phyloP scores from a whole-genome alignment of 2,797 vertebrate genomes.

The Ataeniobius toweri region DNA sequence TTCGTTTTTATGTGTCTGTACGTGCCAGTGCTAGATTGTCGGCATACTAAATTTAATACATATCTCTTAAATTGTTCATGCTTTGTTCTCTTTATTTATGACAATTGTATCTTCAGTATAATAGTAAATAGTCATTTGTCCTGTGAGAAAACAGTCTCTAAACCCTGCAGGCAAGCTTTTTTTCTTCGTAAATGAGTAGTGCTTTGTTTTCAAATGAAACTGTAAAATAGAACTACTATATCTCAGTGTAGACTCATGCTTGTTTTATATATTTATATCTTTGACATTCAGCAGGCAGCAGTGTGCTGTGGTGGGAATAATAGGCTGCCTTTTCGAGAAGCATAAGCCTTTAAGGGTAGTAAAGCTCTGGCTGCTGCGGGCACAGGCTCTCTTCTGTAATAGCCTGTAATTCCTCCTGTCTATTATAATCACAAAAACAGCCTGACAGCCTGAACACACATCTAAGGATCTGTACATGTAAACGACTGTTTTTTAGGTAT shows the following conservation, averaged over 20 bases:
- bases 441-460: slow-evolving; percentile 49
- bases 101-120: slow-evolving; percentile 6
- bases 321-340: slow-evolving; percentile 57
- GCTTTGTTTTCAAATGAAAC: slow-evolving; percentile 44
- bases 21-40: background rate
- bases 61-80: slow-evolving; percentile 1
- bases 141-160: slow-evolving; percentile 8
- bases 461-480: slow-evolving; percentile 10
- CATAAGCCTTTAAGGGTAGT: slow-evolving; percentile 67
- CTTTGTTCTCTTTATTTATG: slow-evolving; percentile 18
- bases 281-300: slow-evolving; percentile 51
- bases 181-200: slow-evolving; percentile 4
- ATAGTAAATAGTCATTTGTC: slow-evolving; percentile 21
- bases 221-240: slow-evolving; percentile 41
- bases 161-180: slow-evolving; percentile 12
- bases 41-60: background rate
- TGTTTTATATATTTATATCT: slow-evolving; percentile 61
- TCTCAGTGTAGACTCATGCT: slow-evolving; percentile 36
- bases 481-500: background rate
- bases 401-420: slow-evolving; percentile 76
- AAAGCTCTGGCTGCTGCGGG: slow-evolving; percentile 60
- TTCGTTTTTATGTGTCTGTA: too few species aligned
- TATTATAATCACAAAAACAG: slow-evolving; percentile 67
- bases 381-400: slow-evolving; percentile 70
- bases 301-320: slow-evolving; percentile 61